Evolutionary conservation across 2,888 invertebrate genomes (phyloP).

Genomic region (Tromatobia lineatoria): DNA sequence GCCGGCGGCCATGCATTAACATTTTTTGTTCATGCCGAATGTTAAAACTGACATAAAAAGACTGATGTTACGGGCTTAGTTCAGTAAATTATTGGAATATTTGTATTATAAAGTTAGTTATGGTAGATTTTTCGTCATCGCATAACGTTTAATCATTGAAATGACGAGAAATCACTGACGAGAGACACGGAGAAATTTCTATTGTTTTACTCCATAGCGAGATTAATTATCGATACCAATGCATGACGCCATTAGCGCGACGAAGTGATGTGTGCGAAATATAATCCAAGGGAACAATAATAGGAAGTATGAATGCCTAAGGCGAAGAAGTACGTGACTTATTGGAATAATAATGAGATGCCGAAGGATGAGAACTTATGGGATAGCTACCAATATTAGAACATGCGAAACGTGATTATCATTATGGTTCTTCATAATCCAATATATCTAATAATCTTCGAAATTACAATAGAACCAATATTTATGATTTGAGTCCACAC

Average conservation of each 20-base stretch:
- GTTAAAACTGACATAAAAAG: no score
- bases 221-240: conserved; percentile 46
- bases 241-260: conserved; percentile 39
- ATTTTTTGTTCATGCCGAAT: no score
- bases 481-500: no score
- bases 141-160: conserved; percentile 1
- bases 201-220: not conserved
- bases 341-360: conserved; percentile 38
- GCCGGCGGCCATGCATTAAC: no score
- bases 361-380: conserved; percentile 3
- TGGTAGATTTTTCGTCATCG: not conserved
- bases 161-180: not conserved
- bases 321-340: conserved; percentile 45
- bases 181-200: not conserved
- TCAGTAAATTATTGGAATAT: no score
- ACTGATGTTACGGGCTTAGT: no score
- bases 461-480: not conserved
- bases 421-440: not conserved
- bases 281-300: conserved; percentile 33
- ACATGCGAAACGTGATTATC: not conserved
- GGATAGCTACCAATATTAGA: not conserved
- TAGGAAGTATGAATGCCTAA: conserved; percentile 36
- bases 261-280: conserved; percentile 33
- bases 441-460: not conserved
- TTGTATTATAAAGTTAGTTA: not conserved